Conservation (phyloP, 2,113 vertebrate species). For the Orientallactaga bullata region DNA sequence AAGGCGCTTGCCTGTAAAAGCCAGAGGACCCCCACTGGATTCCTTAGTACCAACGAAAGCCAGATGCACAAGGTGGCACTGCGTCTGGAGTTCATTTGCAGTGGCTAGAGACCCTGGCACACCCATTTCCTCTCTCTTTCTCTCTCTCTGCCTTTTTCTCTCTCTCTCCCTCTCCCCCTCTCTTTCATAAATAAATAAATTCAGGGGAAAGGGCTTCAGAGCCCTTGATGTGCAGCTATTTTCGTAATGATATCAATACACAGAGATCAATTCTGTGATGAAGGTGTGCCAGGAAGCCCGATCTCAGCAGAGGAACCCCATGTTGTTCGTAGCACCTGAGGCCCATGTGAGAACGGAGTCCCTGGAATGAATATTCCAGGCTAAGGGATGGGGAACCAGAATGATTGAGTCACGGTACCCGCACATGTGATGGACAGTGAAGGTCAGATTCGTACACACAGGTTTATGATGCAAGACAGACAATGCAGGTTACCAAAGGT, state of each 20-base stretch:
- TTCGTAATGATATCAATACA: neutral
- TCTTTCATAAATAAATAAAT: too few species aligned
- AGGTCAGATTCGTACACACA: accelerated
- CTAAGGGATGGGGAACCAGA: accelerated
- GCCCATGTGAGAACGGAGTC: accelerated
- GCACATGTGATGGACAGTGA: neutral
- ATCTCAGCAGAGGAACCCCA: too few species aligned
- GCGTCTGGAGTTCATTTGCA: too few species aligned
- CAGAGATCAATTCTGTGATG: accelerated
- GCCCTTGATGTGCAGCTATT: neutral
- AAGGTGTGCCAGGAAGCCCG: accelerated
- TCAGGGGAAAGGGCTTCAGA: neutral
- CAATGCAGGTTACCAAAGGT: accelerated
- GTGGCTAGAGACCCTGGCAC: too few species aligned
- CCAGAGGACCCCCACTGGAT: too few species aligned
- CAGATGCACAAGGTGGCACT: too few species aligned
- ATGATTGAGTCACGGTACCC: too few species aligned
- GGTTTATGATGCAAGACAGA: accelerated
- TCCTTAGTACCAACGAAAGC: too few species aligned
- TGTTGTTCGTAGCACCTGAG: accelerated
- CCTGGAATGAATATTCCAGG: accelerated
- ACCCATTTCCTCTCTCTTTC: too few species aligned
- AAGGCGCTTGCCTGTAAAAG: too few species aligned
- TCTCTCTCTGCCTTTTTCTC: too few species aligned
- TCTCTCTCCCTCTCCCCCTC: too few species aligned